These are phyloP conservation scores for Yasuhikotakia modesta DNA, from an alignment of 2,797 vertebrate genomes.

Conservation along the genomic window DNA sequence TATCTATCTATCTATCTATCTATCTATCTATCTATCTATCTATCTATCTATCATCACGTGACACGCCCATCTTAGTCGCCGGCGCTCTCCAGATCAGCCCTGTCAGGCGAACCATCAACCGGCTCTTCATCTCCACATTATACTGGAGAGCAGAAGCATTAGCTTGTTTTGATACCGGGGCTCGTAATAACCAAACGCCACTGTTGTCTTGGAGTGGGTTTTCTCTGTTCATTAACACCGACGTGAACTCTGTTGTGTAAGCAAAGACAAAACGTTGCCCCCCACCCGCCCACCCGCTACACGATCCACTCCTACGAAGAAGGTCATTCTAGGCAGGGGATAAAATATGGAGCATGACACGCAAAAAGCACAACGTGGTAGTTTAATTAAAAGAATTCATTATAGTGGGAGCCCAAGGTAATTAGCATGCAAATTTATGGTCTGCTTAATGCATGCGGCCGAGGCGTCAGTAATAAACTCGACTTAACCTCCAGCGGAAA, in stretches of 20 bases:
- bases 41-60: too few relatives aligned
- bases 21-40: too few relatives aligned
- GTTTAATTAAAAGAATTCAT: slow-evolving; percentile 99
- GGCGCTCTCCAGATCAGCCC: neutral
- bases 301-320: slow-evolving; percentile 86
- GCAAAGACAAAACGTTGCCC: slow-evolving; percentile 61
- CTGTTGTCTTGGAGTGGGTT: slow-evolving; percentile 20
- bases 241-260: slow-evolving; percentile 62
- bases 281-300: slow-evolving; percentile 62
- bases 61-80: neutral
- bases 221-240: slow-evolving; percentile 57
- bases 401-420: slow-evolving; percentile 96
- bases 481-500: slow-evolving; percentile 92
- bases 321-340: slow-evolving; percentile 90
- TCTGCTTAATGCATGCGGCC: slow-evolving; percentile 95
- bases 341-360: slow-evolving; percentile 93
- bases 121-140: neutral
- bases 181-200: slow-evolving; percentile 20
- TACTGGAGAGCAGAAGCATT: neutral
- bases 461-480: slow-evolving; percentile 97
- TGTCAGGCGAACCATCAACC: neutral
- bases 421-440: slow-evolving; percentile 99
- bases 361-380: slow-evolving; percentile 90
- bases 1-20: too few relatives aligned
- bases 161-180: slow-evolving; percentile 15